A percentile compares a stretch with the other conserved stretches of the same genome.
Conservation (phyloP, 2,888 invertebrate genomes). For the Antitype chi region DNA sequence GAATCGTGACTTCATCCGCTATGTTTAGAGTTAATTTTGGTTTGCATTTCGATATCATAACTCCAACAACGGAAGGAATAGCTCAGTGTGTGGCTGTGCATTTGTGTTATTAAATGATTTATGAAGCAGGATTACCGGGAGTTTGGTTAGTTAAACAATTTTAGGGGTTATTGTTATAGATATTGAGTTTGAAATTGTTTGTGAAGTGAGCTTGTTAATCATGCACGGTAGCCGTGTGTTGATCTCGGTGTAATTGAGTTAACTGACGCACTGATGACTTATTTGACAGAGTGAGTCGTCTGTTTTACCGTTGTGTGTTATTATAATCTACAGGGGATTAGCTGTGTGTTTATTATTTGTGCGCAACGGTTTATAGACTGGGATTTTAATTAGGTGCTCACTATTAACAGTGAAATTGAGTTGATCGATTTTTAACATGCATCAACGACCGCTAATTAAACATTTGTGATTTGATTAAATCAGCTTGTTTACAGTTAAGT, state of each 20-base stretch:
- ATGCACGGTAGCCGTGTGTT: conserved; percentile 89
- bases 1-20: conserved; percentile 60
- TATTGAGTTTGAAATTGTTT: conserved; percentile 76
- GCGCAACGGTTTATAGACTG: conserved; percentile 66
- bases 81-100: conserved; percentile 89
- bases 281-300: conserved; percentile 88
- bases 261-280: conserved; percentile 90
- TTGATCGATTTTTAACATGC: conserved; percentile 55
- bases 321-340: conserved; percentile 79
- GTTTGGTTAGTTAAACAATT: conserved; percentile 74
- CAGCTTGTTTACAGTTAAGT: conserved; percentile 32
- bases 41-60: conserved; percentile 70
- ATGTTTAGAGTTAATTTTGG: conserved; percentile 68
- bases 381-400: conserved; percentile 67
- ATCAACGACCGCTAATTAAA: conserved; percentile 58
- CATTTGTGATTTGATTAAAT: conserved; percentile 50
- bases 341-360: conserved; percentile 75
- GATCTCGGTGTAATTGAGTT: conserved; percentile 90
- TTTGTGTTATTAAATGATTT: conserved; percentile 91
- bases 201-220: conserved; percentile 78
- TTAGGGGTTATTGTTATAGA: conserved; percentile 75
- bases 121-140: conserved; percentile 87
- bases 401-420: conserved; percentile 63
- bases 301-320: conserved; percentile 82
- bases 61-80: conserved; percentile 86